A percentile compares a stretch with the other conserved stretches of the same genome.
These are phyloP conservation scores for Plectrocnemia conspersa DNA, from an alignment of 1,140 invertebrate species.

Conservation along the genomic window DNA sequence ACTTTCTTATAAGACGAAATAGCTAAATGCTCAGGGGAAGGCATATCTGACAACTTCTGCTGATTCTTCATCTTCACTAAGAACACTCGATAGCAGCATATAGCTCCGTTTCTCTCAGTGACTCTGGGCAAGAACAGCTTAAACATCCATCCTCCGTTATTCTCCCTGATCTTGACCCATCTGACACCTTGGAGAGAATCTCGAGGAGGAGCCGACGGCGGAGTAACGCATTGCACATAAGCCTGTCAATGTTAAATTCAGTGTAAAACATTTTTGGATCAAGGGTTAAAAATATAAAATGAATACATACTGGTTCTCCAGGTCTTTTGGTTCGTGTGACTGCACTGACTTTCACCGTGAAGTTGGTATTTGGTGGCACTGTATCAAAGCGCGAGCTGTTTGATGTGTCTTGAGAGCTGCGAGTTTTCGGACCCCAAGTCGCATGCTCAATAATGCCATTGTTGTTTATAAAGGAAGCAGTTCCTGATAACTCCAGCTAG, in stretches of 20 bases:
- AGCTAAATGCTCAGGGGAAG: slow-evolving; percentile 60
- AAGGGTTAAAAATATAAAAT: too few species aligned
- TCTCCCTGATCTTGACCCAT: slow-evolving; percentile 67
- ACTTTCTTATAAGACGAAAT: slow-evolving; percentile 70
- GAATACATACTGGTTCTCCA: slow-evolving; percentile 50
- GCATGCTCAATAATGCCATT: slow-evolving; percentile 50
- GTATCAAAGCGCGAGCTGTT: slow-evolving; percentile 54
- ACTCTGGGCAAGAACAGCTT: slow-evolving; percentile 68
- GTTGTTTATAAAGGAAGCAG: slow-evolving; percentile 55
- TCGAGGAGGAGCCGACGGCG: slow-evolving; percentile 62
- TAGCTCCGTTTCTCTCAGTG: slow-evolving; percentile 78
- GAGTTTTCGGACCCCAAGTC: slow-evolving; percentile 56
- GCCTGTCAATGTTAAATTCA: slow-evolving; percentile 36
- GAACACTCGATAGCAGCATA: slow-evolving; percentile 80
- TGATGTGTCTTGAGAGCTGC: slow-evolving; percentile 47
- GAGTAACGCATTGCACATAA: slow-evolving; percentile 59
- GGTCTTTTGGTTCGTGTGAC: slow-evolving; percentile 66
- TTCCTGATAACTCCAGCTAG: slow-evolving; percentile 57
- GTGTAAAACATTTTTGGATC: slow-evolving; percentile 4
- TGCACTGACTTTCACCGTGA: slow-evolving; percentile 65
- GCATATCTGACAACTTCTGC: slow-evolving; percentile 61
- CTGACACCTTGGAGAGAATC: slow-evolving; percentile 58
- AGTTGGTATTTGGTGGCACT: slow-evolving; percentile 74
- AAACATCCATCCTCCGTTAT: slow-evolving; percentile 63
- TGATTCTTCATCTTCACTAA: slow-evolving; percentile 65